Base-by-base conservation (phyloP, 2,797 vertebrate genomes). In the Acrocephalus scirpaceus region DNA sequence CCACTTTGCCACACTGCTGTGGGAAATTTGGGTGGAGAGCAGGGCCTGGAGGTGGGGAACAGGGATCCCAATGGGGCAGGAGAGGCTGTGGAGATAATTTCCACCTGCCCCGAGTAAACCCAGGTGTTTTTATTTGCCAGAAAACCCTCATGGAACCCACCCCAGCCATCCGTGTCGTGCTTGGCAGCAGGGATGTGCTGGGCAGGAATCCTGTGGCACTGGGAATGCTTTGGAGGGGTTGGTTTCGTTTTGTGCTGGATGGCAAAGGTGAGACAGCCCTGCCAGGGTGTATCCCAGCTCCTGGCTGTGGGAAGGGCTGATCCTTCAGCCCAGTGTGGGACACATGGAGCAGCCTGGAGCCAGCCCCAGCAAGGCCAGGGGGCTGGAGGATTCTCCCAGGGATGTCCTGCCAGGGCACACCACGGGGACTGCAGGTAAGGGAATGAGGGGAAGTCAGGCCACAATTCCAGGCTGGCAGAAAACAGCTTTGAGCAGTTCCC, bases 61-160 rank as follows among this genome's bases (percentile, higher is more conserved):
- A 11, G 23, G 21, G 2, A 7, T 44, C 11, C 21, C 60, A 7
- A 36, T 9, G 47, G 56, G 19, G 36, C 42, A 73, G 74, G 29
- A 40, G 34, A 11, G 5, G 25, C 14, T 9, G 4, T 38, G 61
- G 51, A n/a, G 23, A 34, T 9, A 6, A 32, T 9, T 1, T 73
- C 4, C 67, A 27, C n/a, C 36, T 85, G 67, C 4, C 45, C 34
- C 0, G 1, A 47, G 29, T 50, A 54, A 82, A 70, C 0, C 4
- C 18, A 30, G 44, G 45, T 3, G 3, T 0, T 1, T 38, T 1
- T 38, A 4, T 67, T 64, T 50, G 12, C 7, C 71, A 72, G 60
- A 3, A 26, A 36, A 40, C 16, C 4, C 10, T 44, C 22, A 7
- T 0, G 0, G 36, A 70, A 22, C 7, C 19, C 1, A 0, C 7